Evolutionary conservation across 2,797 vertebrate species (phyloP), one percentile per base, ranked within the genome.

Genomic region (Huso huso): DNA sequence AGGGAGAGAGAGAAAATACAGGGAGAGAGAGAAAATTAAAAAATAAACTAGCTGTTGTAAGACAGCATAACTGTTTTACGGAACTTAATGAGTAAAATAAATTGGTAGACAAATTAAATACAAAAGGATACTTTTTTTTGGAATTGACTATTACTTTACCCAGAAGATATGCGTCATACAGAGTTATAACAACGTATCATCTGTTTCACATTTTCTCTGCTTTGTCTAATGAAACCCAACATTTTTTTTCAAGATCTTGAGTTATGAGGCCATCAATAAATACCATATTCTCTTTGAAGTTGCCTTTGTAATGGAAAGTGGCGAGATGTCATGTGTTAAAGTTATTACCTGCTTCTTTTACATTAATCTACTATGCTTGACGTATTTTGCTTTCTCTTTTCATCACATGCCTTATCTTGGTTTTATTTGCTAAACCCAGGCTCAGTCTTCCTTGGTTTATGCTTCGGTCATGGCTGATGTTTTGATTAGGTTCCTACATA

Each of bases 231-330:
- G 88, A 89, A 91, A 90, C 78, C 81, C 79, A 86, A 88, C 78
- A 81, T 72, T 82, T 80, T 84, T 84, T 86, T 82, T 82, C 84
- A 85, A 78, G 78, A 82, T 85, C 76, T 74, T 86, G 82, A 90
- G 83, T 89, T 88, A 90, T 84, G 83, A 78, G 74, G 68, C 81
- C 81, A 84, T 89, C 86, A 87, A 83, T 88, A 90, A 87, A 86
- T 87, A 84, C 85, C 87, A 86, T 85, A 86, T 86, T 85, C 72
- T 66, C 66, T 91, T 91, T 90, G 89, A 91, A 86, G 86, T 85
- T 74, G 71, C 78, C 70, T 81, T 81, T 68, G 77, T 82, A 79
- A 83, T 85, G 81, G 85, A 85, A 85, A 85, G 83, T 79, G 81
- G 75, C 80, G 82, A 82, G 81, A 86, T 78, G 88, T 88, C 87